phyloP scores from a whole-genome alignment of 92 coral and sea anemone species.

The Epizoanthus stellaris region DNA sequence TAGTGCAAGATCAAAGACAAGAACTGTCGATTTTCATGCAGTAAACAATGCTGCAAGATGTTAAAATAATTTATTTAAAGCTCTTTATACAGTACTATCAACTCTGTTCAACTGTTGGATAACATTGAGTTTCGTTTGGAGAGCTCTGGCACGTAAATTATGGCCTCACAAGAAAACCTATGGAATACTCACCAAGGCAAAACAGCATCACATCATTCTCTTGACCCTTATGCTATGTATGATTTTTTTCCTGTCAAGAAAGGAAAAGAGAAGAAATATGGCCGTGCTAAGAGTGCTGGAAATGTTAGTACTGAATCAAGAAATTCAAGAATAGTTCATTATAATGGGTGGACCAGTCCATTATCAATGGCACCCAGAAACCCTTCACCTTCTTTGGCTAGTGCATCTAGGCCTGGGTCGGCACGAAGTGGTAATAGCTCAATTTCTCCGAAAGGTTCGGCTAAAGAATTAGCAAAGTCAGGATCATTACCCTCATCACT shows the following conservation, averaged over 20 bases:
- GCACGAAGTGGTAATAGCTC: constrained; percentile 76
- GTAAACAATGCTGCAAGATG: too few relatives aligned
- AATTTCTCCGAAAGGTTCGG: constrained; percentile 32
- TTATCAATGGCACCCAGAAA: constrained; percentile 47
- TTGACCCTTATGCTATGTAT: constrained; percentile 73
- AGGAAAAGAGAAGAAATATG: constrained; percentile 33
- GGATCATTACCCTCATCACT: constrained; percentile 8
- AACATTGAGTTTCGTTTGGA: neutral
- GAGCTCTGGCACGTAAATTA: neutral
- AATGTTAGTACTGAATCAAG: constrained; percentile 37
- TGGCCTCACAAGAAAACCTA: constrained; percentile 62
- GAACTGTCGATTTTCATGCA: too few relatives aligned
- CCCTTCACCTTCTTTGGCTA: constrained; percentile 85
- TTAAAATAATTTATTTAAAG: too few relatives aligned
- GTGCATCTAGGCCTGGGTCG: constrained; percentile 79
- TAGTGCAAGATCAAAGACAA: too few relatives aligned
- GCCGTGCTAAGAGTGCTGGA: constrained; percentile 73
- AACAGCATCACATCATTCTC: constrained; percentile 24
- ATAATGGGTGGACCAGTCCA: constrained; percentile 52
- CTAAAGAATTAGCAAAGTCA: constrained; percentile 1
- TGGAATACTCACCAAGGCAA: constrained; percentile 73
- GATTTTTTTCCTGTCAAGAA: constrained; percentile 59
- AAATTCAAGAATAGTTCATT: constrained; percentile 13
- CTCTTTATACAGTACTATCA: too few relatives aligned
- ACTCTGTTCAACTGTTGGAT: too few relatives aligned